phyloP scores from a whole-genome alignment of 1,140 invertebrate genomes.

The Notospermus geniculatus region DNA sequence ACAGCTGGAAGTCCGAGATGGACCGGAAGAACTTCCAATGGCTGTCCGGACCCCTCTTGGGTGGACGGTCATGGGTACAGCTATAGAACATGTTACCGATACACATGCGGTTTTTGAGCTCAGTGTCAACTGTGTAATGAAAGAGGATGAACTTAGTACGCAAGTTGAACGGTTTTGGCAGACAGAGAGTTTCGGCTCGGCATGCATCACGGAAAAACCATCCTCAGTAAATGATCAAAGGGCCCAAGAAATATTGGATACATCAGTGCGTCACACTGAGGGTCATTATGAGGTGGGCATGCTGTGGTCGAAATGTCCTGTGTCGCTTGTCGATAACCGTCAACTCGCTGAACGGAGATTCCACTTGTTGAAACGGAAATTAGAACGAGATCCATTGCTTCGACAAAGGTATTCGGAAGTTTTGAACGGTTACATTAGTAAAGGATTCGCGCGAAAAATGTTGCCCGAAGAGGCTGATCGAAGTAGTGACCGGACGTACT shows the following conservation, averaged over 20 bases:
- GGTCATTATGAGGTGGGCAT: conserved; percentile 7
- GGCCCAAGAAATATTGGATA: neutral
- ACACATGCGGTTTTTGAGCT: too few species aligned
- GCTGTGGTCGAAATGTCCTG: neutral
- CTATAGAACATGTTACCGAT: too few species aligned
- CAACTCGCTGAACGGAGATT: neutral
- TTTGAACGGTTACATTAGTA: neutral
- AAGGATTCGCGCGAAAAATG: neutral
- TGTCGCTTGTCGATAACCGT: neutral
- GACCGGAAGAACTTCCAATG: neutral
- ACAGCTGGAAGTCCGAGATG: too few species aligned
- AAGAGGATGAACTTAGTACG: neutral
- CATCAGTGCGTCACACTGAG: neutral
- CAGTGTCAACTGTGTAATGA: too few species aligned
- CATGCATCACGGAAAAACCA: too few species aligned
- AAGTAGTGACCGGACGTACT: conserved; percentile 18
- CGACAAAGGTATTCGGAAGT: neutral
- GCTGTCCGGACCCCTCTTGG: neutral
- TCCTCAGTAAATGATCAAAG: neutral
- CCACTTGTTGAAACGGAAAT: neutral
- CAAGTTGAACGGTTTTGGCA: neutral
- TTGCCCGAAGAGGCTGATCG: neutral
- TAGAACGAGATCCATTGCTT: neutral
- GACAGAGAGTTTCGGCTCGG: neutral
- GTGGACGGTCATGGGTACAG: conserved; percentile 6